Evolutionary conservation across 2,888 invertebrate genomes (phyloP), one percentile per base, ranked within the genome.

Genomic region (Dryadula phaetusa): DNA sequence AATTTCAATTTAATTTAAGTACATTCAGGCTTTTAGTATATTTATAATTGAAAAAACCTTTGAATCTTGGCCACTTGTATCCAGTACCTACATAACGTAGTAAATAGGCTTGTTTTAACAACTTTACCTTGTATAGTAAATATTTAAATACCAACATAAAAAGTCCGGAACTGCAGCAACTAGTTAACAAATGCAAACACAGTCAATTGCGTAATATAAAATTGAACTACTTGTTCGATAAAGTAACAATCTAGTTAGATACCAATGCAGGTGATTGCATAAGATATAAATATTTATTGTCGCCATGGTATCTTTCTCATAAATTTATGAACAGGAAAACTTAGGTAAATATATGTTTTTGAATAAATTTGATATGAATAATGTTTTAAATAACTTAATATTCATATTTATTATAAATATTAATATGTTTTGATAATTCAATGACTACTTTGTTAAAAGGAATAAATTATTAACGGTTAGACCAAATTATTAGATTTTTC

Each of bases 151-250:
- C 37, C 56, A 8, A 14, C n/a, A 16, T 16, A 56, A 56, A 37
- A 40, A 37, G 22, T 10, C 56, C 40, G 40, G 56, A 56, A 56
- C 56, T 40, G 40, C 56, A 22, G 16, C 40, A 40, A 40, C 40
- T 5, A n/a, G 18, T 22, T 52, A 56, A 22, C n/a, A 40, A 56
- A 56, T 40, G 25, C 40, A 56, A 40, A 56, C 22, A 25, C 40
- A 25, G 56, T 40, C 6, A 37, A n/a, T 37, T 56, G 56, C 5
- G 40, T 56, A 6, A 56, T 7, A 40, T 22, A 56, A 37, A 56
- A 52, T 32, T 40, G 10, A 56, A 40, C 10, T 16, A 56, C 10
- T 56, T 40, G 10, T 40, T 56, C 22, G 8, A 25, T 56, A 56
- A 56, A 56, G 2, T 34, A 8, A 22, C n/a, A 52, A 28, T 32